Percentiles rank a stretch among this genome's conserved stretches.
Conservation (phyloP, 2,113 vertebrate genomes). For the Labeo catla region DNA sequence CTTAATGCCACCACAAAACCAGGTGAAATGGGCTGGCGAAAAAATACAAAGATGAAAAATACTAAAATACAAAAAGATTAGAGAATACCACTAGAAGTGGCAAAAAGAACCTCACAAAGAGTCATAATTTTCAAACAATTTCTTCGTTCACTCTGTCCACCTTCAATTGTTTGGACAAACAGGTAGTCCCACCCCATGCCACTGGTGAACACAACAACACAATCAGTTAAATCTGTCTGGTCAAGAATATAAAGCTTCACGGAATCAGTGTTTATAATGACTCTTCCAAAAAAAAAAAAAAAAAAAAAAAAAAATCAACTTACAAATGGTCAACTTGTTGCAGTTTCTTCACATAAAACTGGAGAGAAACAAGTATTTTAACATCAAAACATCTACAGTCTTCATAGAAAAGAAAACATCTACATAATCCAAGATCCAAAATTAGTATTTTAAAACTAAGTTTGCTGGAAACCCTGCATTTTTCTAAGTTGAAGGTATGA, state of each 20-base stretch:
- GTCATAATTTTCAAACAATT: too few relatives aligned
- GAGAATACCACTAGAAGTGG: too few relatives aligned
- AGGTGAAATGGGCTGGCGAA: too few relatives aligned
- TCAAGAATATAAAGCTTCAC: neutral
- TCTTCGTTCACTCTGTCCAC: too few relatives aligned
- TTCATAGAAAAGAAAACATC: neutral
- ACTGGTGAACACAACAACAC: neutral
- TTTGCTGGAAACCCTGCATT: conserved; percentile 16
- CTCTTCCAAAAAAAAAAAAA: too few relatives aligned
- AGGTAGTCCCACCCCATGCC: neutral
- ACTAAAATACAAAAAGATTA: too few relatives aligned
- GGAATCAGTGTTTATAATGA: neutral
- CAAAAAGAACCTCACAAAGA: too few relatives aligned
- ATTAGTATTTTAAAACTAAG: neutral
- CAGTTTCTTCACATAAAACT: neutral
- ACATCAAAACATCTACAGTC: neutral
- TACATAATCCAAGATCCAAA: neutral
- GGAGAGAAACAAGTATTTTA: neutral
- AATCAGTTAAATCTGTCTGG: neutral
- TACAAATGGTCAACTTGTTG: neutral
- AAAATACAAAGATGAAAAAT: too few relatives aligned
- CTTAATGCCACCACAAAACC: too few relatives aligned
- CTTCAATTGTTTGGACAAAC: too few relatives aligned
- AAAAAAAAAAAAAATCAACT: too few relatives aligned
- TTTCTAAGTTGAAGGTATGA: conserved; percentile 16